Base-by-base conservation (phyloP, 2,797 vertebrate species). In the Poeciliopsis turneri region DNA sequence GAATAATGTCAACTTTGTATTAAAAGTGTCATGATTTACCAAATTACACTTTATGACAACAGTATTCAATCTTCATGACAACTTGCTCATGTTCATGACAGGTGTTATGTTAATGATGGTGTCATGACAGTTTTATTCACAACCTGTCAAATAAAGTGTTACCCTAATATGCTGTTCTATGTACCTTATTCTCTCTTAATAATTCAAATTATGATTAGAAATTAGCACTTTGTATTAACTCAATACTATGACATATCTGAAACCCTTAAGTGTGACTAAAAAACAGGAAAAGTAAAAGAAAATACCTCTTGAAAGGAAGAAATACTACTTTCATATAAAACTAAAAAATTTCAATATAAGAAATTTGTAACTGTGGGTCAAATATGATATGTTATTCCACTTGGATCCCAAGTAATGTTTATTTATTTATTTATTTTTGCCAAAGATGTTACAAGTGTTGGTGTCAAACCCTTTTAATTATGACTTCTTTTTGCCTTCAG, bases 401-500 rank as follows among this genome's bases (percentile, higher is more conserved):
- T 45, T n/a, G 2, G 12, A 12, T 20, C 11, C 20, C 16, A 12
- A 70, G 20, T n/a, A 43, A 69, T 43, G 2, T 41, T 78, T 71
- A 51, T 8, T 1, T 51, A 49, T 51, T 20, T 23, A 51, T 23
- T 53, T 25, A 25, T 53, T 53, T 53, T 72, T 59, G 6, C 20
- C n/a, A 10, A 12, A 25, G 59, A 18, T 69, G 4, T 68, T 33
- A 72, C 41, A 66, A 61, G 4, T 30, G 76, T 25, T 36, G 3
- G 0, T 76, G 1, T 70, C 13, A 86, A 77, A 82, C 57, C 0
- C 9, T 47, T 71, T 4, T 47, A 33, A 1, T 69, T 80, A 30
- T 84, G 20, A 87, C 77, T 81, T 33, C 5, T 87, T 23, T 75
- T 80, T 86, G 39, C 85, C 74, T 55, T 88, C 93, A 97, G 96